Evolutionary conservation across 2,797 vertebrate genomes (phyloP).

Genomic region (Lutra lutra): DNA sequence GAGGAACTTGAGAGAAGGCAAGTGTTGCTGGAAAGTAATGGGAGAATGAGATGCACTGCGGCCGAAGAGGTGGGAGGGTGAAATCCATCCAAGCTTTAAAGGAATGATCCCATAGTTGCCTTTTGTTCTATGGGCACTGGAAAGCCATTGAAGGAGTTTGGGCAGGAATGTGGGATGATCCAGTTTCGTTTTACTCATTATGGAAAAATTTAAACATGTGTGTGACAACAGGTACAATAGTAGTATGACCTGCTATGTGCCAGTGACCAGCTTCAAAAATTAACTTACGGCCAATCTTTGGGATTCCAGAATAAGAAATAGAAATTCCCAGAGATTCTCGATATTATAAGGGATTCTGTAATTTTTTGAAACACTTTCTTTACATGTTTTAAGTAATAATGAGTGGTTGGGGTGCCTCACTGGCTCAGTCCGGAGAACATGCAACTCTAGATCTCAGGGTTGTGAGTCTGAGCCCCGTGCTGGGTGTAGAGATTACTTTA

Average conservation of each 20-base stretch:
- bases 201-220: background rate
- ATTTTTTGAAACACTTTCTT: background rate
- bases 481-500: background rate
- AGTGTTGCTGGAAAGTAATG: background rate
- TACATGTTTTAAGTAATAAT: conserved; percentile 22
- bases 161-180: background rate
- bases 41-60: background rate
- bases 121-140: background rate
- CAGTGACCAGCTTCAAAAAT: background rate
- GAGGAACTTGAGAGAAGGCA: conserved; percentile 25
- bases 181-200: background rate
- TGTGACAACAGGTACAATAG: background rate
- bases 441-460: background rate
- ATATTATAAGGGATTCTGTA: conserved; percentile 5
- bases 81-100: background rate
- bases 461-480: background rate
- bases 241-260: background rate
- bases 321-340: conserved; percentile 26
- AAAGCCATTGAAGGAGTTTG: background rate
- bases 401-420: background rate
- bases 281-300: background rate
- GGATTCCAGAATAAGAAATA: conserved; percentile 15
- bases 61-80: background rate
- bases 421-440: background rate
- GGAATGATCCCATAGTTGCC: background rate